A percentile compares a stretch with the other conserved stretches of the same genome.
These are phyloP conservation scores for Dysmachus trigonus DNA, from an alignment of 2,888 invertebrate species.

Conservation along the genomic window DNA sequence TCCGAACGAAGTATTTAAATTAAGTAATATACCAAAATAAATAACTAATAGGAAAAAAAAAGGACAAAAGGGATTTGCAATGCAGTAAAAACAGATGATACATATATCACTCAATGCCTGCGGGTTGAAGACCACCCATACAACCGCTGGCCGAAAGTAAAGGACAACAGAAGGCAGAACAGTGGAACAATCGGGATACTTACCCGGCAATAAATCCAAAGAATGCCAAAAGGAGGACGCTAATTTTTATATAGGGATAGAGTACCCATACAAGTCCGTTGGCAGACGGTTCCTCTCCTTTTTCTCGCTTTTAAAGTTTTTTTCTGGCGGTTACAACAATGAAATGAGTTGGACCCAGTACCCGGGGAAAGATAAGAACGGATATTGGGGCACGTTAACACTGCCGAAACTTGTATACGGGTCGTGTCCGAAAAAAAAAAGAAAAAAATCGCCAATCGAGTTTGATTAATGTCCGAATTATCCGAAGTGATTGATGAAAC, in stretches of 20 bases:
- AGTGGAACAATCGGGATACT: conserved; percentile 1
- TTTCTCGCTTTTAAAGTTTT: conserved; percentile 19
- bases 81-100: conserved; percentile 7
- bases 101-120: not conserved
- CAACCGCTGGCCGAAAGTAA: not conserved
- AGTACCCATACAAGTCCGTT: not conserved
- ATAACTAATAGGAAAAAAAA: not conserved
- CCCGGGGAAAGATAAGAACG: not conserved
- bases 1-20: not conserved
- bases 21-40: conserved; percentile 9
- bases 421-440: conserved; percentile 27
- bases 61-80: not conserved
- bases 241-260: not conserved
- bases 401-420: conserved; percentile 7
- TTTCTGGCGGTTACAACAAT: not conserved
- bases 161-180: not conserved
- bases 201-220: conserved; percentile 23
- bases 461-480: conserved; percentile 55
- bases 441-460: conserved; percentile 49
- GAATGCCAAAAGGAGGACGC: not conserved
- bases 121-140: not conserved
- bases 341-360: not conserved
- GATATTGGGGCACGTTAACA: not conserved
- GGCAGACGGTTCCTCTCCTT: not conserved
- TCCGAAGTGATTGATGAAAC: conserved; percentile 54